phyloP scores from a whole-genome alignment of 2,797 vertebrate genomes.

The Sebastolobus alascanus region DNA sequence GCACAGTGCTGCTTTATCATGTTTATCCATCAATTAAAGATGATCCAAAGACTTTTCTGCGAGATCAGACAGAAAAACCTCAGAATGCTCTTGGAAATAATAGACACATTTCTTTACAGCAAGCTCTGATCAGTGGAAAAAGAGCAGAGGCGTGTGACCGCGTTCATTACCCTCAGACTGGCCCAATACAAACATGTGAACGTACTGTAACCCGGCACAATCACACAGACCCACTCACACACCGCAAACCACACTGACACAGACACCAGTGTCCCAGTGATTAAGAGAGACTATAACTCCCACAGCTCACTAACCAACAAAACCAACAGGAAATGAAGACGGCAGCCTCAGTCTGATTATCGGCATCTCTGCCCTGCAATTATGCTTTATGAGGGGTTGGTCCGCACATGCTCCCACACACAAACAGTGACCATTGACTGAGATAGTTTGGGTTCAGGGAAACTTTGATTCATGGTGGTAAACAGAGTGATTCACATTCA shows the following conservation, averaged over 20 bases:
- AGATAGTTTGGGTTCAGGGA: constrained; percentile 4
- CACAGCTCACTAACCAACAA: constrained; percentile 45
- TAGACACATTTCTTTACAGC: constrained; percentile 37
- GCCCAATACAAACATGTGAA: constrained; percentile 32
- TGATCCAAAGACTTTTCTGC: neutral
- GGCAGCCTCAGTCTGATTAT: constrained; percentile 34
- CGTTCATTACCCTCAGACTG: constrained; percentile 15
- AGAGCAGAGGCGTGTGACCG: constrained; percentile 18
- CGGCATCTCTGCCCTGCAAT: constrained; percentile 40
- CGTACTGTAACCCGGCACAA: constrained; percentile 40
- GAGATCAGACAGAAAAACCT: constrained; percentile 17
- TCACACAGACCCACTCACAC: constrained; percentile 44
- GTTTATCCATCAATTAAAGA: constrained; percentile 13
- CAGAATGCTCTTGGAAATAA: constrained; percentile 12
- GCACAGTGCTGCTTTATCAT: neutral
- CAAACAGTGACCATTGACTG: constrained; percentile 4
- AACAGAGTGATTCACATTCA: constrained; percentile 12
- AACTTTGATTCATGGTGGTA: constrained; percentile 18
- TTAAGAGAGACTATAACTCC: constrained; percentile 46
- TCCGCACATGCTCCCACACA: constrained; percentile 40
- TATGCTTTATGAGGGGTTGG: constrained; percentile 54
- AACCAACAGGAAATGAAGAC: constrained; percentile 69
- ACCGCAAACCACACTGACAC: constrained; percentile 61
- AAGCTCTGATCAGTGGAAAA: constrained; percentile 41
- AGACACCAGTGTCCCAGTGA: constrained; percentile 33